A percentile compares a stretch with the other conserved stretches of the same genome.
Conservation (phyloP, 2,113 vertebrate species). For the Cervus canadensis region DNA sequence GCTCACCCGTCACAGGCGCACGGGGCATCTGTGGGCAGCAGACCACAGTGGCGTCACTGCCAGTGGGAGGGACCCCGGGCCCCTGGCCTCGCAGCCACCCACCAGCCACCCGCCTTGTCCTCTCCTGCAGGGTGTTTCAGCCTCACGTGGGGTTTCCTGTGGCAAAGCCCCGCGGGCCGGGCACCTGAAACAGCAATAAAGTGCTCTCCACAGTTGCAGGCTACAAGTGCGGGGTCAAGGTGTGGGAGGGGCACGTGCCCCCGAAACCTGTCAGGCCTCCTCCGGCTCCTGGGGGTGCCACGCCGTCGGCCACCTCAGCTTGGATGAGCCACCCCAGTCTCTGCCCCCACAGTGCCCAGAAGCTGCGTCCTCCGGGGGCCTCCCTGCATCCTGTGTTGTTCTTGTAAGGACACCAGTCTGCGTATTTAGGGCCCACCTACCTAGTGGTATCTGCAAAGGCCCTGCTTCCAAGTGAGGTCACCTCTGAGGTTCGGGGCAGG, state of each 20-base stretch:
- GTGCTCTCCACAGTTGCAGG: neutral
- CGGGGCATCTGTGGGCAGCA: rapidly evolving
- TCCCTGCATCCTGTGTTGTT: neutral
- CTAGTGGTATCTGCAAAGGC: neutral
- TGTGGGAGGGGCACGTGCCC: rapidly evolving
- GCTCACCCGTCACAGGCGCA: rapidly evolving
- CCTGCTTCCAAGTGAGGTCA: neutral
- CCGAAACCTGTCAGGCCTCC: neutral
- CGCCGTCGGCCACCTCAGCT: rapidly evolving
- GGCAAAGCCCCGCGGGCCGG: neutral
- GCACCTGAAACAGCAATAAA: neutral
- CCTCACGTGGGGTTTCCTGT: rapidly evolving
- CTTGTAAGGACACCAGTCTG: neutral
- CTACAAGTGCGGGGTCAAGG: neutral
- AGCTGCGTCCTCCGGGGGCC: neutral
- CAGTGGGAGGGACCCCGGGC: neutral
- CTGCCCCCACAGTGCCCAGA: rapidly evolving
- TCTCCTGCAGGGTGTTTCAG: rapidly evolving
- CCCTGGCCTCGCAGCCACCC: rapidly evolving
- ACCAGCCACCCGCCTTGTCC: rapidly evolving
- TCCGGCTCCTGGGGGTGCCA: rapidly evolving
- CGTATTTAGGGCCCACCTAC: neutral
- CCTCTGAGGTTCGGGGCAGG: neutral
- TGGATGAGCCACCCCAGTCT: rapidly evolving
- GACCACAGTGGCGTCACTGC: rapidly evolving